phyloP scores from a whole-genome alignment of 2,888 invertebrate species.

The Mesorhabditis belari region DNA sequence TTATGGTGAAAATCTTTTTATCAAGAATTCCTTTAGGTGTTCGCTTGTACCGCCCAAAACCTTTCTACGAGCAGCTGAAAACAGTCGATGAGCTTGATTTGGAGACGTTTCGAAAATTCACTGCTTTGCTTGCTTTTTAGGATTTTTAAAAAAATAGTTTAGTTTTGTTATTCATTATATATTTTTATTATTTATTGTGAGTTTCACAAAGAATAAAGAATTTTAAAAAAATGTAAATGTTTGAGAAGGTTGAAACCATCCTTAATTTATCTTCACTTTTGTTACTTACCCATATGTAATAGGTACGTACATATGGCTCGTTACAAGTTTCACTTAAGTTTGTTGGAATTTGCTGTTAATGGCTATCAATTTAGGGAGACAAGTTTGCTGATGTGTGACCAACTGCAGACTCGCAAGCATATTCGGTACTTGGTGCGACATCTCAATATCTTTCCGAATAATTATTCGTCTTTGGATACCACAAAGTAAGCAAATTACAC shows the following conservation, averaged over 20 bases:
- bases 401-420: slow-evolving; percentile 22
- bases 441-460: slow-evolving; percentile 30
- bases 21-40: slow-evolving; percentile 25
- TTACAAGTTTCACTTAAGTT: neutral
- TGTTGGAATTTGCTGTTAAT: neutral
- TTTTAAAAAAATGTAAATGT: neutral
- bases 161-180: neutral
- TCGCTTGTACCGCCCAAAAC: slow-evolving; percentile 43
- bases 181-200: neutral
- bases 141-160: neutral
- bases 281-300: too few species aligned
- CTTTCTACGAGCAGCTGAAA: slow-evolving; percentile 39
- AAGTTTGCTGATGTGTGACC: neutral
- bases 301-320: too few species aligned
- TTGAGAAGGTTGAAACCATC: neutral
- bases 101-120: slow-evolving; percentile 44
- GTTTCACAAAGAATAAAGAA: too few species aligned
- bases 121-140: slow-evolving; percentile 25
- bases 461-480: slow-evolving; percentile 31
- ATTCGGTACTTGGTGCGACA: slow-evolving; percentile 27
- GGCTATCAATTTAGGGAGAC: neutral
- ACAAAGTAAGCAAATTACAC: slow-evolving; percentile 20
- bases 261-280: too few species aligned
- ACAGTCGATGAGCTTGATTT: slow-evolving; percentile 42
- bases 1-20: neutral